Conservation (phyloP, 2,888 invertebrate species). For the Pristionchus fissidentatus region DNA sequence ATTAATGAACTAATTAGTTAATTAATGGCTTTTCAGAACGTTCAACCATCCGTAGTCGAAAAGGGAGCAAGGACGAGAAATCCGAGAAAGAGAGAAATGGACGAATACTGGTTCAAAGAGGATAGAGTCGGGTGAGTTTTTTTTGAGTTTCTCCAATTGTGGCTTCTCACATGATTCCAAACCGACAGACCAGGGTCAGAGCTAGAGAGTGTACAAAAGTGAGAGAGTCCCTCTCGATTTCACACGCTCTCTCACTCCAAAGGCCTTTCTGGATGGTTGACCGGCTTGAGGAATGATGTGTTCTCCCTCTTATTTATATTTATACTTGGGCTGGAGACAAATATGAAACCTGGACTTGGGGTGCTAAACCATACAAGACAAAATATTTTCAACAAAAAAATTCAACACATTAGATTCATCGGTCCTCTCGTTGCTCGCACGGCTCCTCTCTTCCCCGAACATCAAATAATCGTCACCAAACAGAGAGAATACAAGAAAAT, state of each 20-base stretch:
- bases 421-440: background rate
- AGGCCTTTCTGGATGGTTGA: no score
- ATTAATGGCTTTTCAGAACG: background rate
- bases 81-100: conserved; percentile 29
- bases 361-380: background rate
- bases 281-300: no score
- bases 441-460: conserved; percentile 25
- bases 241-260: no score
- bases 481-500: background rate
- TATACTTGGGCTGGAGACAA: background rate
- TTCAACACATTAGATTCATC: background rate
- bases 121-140: conserved; percentile 33
- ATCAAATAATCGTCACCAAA: background rate
- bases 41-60: background rate
- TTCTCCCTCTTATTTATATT: no score
- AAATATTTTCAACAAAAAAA: background rate
- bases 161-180: no score
- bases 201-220: no score
- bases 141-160: background rate
- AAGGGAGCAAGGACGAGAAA: conserved; percentile 36
- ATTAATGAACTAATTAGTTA: no score
- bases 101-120: conserved; percentile 30
- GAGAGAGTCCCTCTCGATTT: no score
- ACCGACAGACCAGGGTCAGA: no score
- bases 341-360: background rate